Evolutionary conservation across 2,888 invertebrate genomes (phyloP), one percentile per base, ranked within the genome.

Genomic region (Rhagophthalmus giganteus): DNA sequence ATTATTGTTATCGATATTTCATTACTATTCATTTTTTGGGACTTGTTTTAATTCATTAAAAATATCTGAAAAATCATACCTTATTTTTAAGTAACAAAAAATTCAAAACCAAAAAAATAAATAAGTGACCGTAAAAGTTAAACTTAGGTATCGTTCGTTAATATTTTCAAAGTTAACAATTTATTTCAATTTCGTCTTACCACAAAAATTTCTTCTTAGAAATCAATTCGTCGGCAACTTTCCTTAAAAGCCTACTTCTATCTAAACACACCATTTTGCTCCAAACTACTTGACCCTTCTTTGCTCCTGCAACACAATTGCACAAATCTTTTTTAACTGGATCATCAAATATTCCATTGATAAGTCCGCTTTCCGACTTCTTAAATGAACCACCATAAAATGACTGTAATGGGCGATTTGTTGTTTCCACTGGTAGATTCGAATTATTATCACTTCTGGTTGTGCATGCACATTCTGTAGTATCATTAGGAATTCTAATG

Each of bases 281-380:
- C 70, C 71, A 79, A 64, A 68, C 69, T 24, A 70, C 66, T 25
- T 74, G 74, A 8, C 76, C 77, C 58, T 74, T 76, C 51, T 73
- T 74, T 2, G 80, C 78, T n/a, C 71, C 71, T 53, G 74, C 76
- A 1, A 80, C 76, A 20, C 77, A 76, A 65, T 75, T 77, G 35
- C 75, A 65, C 8, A 78, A 66, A 61, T 76, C 76, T 60, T 76
- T 75, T 45, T 75, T 64, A 39, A 54, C 31, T 26, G 40, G 45
- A 31, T 40, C 16, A 12, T 30, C 30, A 40, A 15, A 40, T 4
- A 28, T 2, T 2, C 34, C 34, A 10, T 20, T 16, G 2, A 11
- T 9, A 12, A 53, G 8, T 5, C 47, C 42, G 38, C 46, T 46
- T 48, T 54, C 46, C 26, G 47, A 47, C 39, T 38, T 47, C 44